Percentiles rank a stretch among this genome's conserved stretches.
phyloP scores from a whole-genome alignment of 2,113 vertebrate genomes.

The Otocyon megalotis region DNA sequence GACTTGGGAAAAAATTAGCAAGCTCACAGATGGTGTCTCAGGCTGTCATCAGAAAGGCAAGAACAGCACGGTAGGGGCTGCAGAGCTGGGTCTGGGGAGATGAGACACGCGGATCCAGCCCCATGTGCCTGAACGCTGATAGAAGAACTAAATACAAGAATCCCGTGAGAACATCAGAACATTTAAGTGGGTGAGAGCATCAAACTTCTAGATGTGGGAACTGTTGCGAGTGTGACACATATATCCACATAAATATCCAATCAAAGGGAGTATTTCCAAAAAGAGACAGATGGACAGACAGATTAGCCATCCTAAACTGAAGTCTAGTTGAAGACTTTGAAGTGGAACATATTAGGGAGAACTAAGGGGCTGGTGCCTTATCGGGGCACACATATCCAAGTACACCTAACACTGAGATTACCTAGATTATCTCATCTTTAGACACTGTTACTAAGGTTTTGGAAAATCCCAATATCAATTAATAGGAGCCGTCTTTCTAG shows the following conservation, averaged over 20 bases:
- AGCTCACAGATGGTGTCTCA: not conserved
- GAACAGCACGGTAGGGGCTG: accelerated
- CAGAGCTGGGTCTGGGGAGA: not conserved
- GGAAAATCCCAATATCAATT: conserved; percentile 66
- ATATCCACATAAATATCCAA: not conserved
- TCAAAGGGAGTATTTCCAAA: not conserved
- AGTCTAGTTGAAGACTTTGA: conserved; percentile 44
- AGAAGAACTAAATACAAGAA: not conserved
- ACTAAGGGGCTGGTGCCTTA: conserved; percentile 73
- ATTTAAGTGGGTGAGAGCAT: not conserved
- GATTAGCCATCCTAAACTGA: not conserved
- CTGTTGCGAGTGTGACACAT: not conserved
- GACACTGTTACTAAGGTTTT: conserved; percentile 73
- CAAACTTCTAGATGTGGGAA: not conserved
- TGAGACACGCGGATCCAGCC: not conserved
- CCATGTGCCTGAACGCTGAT: not conserved
- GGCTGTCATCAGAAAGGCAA: not conserved
- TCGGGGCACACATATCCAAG: conserved; percentile 63
- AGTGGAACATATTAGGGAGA: conserved; percentile 31
- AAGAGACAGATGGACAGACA: not conserved
- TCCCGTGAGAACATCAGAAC: not conserved
- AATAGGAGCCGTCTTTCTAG: conserved; percentile 43
- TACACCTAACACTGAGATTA: conserved; percentile 77
- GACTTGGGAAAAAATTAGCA: not conserved
- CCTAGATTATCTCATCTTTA: conserved; percentile 68